Conservation (phyloP, 2,113 vertebrate species). For the Hydrolagus affinis region DNA sequence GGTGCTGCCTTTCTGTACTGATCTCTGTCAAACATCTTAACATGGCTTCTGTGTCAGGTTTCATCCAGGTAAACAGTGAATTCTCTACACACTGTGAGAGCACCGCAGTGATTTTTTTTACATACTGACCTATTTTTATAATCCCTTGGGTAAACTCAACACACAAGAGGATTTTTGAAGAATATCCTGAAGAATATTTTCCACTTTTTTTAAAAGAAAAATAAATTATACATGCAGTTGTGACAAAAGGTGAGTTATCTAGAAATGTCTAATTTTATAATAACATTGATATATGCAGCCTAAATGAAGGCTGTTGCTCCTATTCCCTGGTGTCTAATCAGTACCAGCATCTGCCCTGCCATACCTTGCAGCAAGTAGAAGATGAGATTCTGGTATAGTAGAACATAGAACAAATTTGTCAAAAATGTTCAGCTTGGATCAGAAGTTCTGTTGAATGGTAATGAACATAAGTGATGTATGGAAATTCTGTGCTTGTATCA, state of each 20-base stretch:
- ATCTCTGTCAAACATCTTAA: not conserved
- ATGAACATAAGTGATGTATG: not conserved
- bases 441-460: not conserved
- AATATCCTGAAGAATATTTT: not conserved
- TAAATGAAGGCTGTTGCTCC: not conserved
- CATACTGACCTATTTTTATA: not conserved
- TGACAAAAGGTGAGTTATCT: not conserved
- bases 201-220: not conserved
- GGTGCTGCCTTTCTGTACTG: not conserved
- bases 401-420: not conserved
- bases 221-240: too few relatives aligned
- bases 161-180: not conserved
- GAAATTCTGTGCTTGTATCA: not conserved
- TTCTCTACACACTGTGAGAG: not conserved
- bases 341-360: constrained; percentile 9
- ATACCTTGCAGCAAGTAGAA: not conserved
- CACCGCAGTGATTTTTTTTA: not conserved
- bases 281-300: not conserved
- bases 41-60: not conserved
- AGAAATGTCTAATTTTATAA: not conserved
- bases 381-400: not conserved
- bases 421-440: not conserved
- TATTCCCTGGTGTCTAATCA: constrained; percentile 5
- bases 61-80: not conserved
- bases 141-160: not conserved